These are phyloP conservation scores for Copidosoma floridanum DNA, from an alignment of 1,140 invertebrate species.

Conservation along the genomic window DNA sequence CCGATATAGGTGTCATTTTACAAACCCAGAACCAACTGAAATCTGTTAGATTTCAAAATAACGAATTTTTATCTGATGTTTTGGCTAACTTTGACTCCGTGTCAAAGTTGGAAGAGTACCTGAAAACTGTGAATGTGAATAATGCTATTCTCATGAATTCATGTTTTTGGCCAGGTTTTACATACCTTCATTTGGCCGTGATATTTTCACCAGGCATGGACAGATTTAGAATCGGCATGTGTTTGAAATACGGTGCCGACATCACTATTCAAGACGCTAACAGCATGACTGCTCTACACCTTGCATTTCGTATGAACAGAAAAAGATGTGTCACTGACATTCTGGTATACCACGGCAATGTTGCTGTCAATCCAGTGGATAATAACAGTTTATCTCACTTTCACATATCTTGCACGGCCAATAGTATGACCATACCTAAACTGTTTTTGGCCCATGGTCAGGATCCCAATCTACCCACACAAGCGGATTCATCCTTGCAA, in stretches of 20 bases:
- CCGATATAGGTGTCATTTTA: not conserved
- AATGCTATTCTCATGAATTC: not conserved
- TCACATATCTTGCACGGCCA: not conserved
- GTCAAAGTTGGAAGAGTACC: too few species aligned
- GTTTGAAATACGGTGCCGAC: not conserved
- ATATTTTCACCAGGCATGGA: not conserved
- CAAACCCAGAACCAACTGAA: not conserved
- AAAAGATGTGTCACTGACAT: not conserved
- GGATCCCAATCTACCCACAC: not conserved
- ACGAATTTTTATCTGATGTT: not conserved
- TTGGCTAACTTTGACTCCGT: not conserved
- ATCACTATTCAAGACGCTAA: not conserved
- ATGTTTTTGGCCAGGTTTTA: not conserved
- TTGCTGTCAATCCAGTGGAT: not conserved
- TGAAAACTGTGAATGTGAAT: not conserved
- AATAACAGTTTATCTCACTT: not conserved
- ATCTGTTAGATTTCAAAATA: not conserved
- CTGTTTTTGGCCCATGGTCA: not conserved
- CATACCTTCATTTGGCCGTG: not conserved
- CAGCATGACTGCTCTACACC: not conserved
- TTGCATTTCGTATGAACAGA: not conserved
- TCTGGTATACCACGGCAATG: not conserved
- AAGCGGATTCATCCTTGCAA: not conserved
- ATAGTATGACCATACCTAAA: not conserved
- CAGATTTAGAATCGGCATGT: not conserved